Base-by-base conservation (phyloP, 2,888 invertebrate species). In the Caenorhabditis sp. region DNA sequence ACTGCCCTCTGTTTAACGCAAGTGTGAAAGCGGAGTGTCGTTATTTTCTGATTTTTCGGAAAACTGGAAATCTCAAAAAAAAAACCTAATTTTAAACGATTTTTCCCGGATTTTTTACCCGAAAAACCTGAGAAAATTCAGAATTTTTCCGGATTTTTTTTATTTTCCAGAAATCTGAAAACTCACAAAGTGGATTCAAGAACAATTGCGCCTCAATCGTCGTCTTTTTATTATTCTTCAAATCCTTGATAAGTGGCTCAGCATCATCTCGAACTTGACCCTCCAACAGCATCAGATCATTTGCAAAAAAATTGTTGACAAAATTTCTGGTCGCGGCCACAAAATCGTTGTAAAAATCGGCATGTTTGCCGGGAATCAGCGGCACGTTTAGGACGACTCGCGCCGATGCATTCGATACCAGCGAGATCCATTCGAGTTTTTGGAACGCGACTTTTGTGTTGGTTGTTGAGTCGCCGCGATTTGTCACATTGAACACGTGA, bases 291-390 rank as follows among this genome's bases (percentile, higher is more conserved):
- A 78, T 76, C 55, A 58, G 62, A 55, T 77, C 66, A 49, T 70
- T 75, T 4, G 64, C 50, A 60, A 77, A 76, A 23, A 81, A 50
- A 55, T 77, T 77, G 19, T 62, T 75, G 14, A 76, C 70, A 61
- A 79, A 81, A 19, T 76, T 71, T 37, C 69, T 69, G 21, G 77
- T 66, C 19, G 79, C 76, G 14, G 71, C 62, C 14, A 66, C 66
- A 54, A 81, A 71, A 58, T 81, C 79, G 14, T 71, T 67, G 31
- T 81, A 79, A 59, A 81, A 81, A 24, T 81, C 79, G n/a, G 68
- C 26, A 8, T 68, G 64, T 21, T 65, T 63, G 10, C 62, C 69
- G 1, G 54, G 19, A 2, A 66, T 58, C 8, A 58, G 23, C 17
- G 77, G 73, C 6, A 79, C 77, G 27, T 79, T 77, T 21, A 72